Evolutionary conservation across 2,888 invertebrate genomes (phyloP).

Genomic region (Alcis repandata): DNA sequence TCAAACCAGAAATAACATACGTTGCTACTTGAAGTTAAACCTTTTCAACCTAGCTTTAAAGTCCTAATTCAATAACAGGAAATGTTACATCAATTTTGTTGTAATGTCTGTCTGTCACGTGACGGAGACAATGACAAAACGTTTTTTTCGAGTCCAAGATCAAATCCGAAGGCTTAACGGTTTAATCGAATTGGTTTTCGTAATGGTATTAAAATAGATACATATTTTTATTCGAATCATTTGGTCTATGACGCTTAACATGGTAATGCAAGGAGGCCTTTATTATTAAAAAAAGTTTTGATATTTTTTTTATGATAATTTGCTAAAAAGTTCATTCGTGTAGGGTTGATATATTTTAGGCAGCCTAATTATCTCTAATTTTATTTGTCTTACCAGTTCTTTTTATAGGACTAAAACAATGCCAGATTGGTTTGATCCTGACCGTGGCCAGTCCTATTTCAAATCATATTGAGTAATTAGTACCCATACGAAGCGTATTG

Average conservation of each 20-base stretch:
- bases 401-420: too few species aligned
- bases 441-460: too few species aligned
- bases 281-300: too few species aligned
- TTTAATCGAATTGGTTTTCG: slow-evolving; percentile 40
- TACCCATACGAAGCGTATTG: too few species aligned
- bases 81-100: slow-evolving; percentile 9
- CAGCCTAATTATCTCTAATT: too few species aligned
- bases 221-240: slow-evolving; percentile 25
- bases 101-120: slow-evolving; percentile 46
- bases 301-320: too few species aligned
- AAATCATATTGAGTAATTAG: too few species aligned
- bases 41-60: background rate
- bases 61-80: background rate
- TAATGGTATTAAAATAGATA: slow-evolving; percentile 34
- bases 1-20: slow-evolving; percentile 19
- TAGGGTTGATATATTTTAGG: too few species aligned
- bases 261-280: too few species aligned
- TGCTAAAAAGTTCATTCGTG: too few species aligned
- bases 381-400: too few species aligned
- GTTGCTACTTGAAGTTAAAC: background rate
- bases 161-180: slow-evolving; percentile 57
- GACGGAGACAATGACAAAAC: slow-evolving; percentile 49
- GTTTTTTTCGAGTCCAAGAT: slow-evolving; percentile 61
- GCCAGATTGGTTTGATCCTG: too few species aligned
- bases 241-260: slow-evolving; percentile 6